phyloP scores from a whole-genome alignment of 2,797 vertebrate genomes.

The Acanthurus leucopareius region DNA sequence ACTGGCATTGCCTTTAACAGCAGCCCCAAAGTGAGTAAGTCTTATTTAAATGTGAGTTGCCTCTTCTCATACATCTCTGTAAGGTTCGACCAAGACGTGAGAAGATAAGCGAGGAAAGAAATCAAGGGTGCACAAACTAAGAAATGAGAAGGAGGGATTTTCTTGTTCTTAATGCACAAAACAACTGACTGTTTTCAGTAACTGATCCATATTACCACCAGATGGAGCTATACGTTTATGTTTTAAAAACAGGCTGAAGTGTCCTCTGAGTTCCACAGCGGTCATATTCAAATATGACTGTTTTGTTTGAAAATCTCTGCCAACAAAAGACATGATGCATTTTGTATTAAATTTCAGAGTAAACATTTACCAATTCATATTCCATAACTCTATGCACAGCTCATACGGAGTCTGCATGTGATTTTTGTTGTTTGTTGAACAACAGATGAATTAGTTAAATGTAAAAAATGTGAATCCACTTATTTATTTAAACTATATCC shows the following conservation, averaged over 20 bases:
- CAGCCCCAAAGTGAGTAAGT: no score
- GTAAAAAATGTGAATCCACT: not conserved
- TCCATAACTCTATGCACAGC: not conserved
- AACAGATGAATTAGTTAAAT: not conserved
- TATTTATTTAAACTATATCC: not conserved
- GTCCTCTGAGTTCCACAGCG: slow-evolving; percentile 10
- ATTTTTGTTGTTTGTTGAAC: not conserved
- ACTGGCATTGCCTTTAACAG: no score
- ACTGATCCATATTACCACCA: slow-evolving; percentile 24
- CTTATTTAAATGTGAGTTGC: no score
- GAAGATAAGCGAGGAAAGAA: no score
- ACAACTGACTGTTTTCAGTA: not conserved
- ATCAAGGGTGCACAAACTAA: no score
- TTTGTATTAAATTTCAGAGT: no score
- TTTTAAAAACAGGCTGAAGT: not conserved
- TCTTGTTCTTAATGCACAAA: not conserved
- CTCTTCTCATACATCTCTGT: no score
- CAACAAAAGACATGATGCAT: not conserved
- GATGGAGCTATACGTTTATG: slow-evolving; percentile 45
- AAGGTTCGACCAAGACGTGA: no score
- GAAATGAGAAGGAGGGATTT: no score
- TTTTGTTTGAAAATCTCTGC: not conserved
- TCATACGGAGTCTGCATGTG: not conserved
- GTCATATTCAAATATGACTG: not conserved
- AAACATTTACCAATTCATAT: not conserved